Percentiles rank a stretch among this genome's conserved stretches.
These are phyloP conservation scores for Ericerus pela DNA, from an alignment of 1,140 invertebrate species.

Conservation along the genomic window DNA sequence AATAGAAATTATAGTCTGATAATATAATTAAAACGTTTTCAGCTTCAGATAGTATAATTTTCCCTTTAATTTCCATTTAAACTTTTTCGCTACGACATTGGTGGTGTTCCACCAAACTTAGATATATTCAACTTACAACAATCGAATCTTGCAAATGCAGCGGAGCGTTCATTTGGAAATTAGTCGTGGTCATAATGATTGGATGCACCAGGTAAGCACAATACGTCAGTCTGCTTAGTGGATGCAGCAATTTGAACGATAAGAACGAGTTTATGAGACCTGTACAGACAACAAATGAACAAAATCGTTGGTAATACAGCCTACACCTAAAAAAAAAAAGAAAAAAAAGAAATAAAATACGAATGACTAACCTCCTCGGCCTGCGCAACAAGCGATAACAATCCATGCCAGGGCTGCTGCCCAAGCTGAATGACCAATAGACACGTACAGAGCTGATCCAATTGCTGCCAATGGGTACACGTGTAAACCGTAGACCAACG, in stretches of 20 bases:
- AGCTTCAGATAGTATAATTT: too few relatives aligned
- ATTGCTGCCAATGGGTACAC: constrained; percentile 47
- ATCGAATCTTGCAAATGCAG: constrained; percentile 55
- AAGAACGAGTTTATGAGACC: constrained; percentile 48
- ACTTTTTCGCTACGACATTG: neutral
- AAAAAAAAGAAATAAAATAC: neutral
- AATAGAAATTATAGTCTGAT: too few relatives aligned
- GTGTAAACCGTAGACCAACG: constrained; percentile 60
- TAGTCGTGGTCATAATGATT: constrained; percentile 61
- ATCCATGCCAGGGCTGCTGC: constrained; percentile 61
- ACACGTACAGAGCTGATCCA: constrained; percentile 37
- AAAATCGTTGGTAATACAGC: neutral
- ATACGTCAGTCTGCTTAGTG: constrained; percentile 76
- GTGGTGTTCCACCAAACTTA: neutral
- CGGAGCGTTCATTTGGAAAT: constrained; percentile 59
- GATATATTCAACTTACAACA: constrained; percentile 37
- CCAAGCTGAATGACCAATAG: constrained; percentile 52
- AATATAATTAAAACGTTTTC: too few relatives aligned
- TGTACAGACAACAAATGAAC: constrained; percentile 4
- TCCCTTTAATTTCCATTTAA: too few relatives aligned
- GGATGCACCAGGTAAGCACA: constrained; percentile 82
- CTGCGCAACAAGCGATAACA: constrained; percentile 59
- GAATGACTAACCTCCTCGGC: constrained; percentile 41
- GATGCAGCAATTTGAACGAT: constrained; percentile 61
- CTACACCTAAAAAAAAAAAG: neutral